Conservation (phyloP, 2,888 invertebrate genomes). For the Acheta domesticus region DNA sequence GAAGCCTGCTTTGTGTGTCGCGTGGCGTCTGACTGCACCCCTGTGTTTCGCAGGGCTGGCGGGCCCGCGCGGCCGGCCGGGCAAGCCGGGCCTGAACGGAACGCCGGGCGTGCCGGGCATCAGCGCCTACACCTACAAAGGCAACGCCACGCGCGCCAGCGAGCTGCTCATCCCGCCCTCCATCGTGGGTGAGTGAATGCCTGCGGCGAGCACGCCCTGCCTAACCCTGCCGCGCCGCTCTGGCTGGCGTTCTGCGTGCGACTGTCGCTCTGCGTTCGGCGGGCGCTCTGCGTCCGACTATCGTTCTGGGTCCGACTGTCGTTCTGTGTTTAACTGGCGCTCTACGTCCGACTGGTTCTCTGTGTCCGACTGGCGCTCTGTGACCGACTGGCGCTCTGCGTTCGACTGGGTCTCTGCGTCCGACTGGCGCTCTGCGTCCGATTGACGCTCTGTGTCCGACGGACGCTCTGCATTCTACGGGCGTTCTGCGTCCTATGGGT, state of each 20-base stretch:
- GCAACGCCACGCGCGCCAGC: constrained; percentile 57
- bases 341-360: too few species aligned
- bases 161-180: constrained; percentile 81
- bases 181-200: constrained; percentile 61
- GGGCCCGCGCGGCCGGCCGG: constrained; percentile 53
- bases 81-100: constrained; percentile 70
- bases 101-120: constrained; percentile 77
- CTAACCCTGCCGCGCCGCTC: constrained; percentile 54
- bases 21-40: neutral
- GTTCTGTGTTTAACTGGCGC: too few species aligned
- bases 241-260: neutral
- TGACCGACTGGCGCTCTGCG: too few species aligned
- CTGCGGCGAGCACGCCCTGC: constrained; percentile 22
- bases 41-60: constrained; percentile 59
- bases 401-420: too few species aligned
- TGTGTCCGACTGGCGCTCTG: too few species aligned
- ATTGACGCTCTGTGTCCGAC: too few species aligned
- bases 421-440: too few species aligned
- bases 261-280: too few species aligned
- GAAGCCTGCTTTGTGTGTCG: neutral
- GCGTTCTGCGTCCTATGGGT: too few species aligned
- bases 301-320: too few species aligned
- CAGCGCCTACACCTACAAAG: constrained; percentile 65
- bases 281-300: too few species aligned
- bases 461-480: too few species aligned